Conservation (phyloP, 2,797 vertebrate genomes). For the Gallinago solitaria region DNA sequence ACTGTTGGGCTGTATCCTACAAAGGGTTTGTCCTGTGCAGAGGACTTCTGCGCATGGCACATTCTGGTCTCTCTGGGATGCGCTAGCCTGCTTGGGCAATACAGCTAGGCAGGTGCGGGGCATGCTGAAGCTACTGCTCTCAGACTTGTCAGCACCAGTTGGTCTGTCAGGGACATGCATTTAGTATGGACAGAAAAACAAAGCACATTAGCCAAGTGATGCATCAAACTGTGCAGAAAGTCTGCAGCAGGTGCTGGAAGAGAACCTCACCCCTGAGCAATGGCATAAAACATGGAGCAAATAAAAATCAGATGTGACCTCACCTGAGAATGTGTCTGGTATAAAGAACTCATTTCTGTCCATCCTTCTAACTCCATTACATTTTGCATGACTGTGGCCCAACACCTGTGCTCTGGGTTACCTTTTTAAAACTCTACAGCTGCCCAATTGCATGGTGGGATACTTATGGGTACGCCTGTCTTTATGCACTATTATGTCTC, state of each 20-base stretch:
- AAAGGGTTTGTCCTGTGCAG: fast-evolving
- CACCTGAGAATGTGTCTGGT: not conserved
- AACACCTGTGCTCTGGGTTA: not conserved
- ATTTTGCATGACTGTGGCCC: not conserved
- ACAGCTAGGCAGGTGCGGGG: not conserved
- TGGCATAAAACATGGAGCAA: not conserved
- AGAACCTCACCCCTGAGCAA: not conserved
- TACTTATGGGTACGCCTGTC: not conserved
- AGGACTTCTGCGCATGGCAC: fast-evolving
- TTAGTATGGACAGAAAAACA: not conserved
- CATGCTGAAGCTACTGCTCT: not conserved
- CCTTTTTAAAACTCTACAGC: not conserved
- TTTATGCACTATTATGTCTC: not conserved
- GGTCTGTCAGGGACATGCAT: not conserved
- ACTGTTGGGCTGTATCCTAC: not conserved
- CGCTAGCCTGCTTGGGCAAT: not conserved
- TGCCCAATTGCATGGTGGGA: not conserved
- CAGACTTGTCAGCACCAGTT: not conserved
- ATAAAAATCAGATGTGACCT: not conserved
- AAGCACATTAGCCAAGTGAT: fast-evolving
- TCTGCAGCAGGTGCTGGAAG: not conserved
- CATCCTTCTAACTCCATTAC: not conserved
- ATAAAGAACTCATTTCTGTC: not conserved
- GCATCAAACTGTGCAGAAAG: not conserved
- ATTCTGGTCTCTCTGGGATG: not conserved